Percentiles rank a stretch among this genome's conserved stretches.
Conservation (phyloP, 2,113 vertebrate species). For the Leucoraja erinaceus region DNA sequence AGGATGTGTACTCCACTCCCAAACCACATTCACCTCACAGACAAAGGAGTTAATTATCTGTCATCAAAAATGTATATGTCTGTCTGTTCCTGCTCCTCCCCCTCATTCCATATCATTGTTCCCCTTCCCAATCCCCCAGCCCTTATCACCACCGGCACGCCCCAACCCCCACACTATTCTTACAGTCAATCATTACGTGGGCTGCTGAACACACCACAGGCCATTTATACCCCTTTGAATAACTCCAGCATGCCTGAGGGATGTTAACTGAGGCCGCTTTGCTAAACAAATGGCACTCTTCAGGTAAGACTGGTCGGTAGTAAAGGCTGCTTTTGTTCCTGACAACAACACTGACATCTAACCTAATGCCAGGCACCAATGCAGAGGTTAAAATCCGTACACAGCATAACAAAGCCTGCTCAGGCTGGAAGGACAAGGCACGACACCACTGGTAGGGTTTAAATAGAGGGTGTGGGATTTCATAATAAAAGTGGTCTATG, state of each 20-base stretch:
- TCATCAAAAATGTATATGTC: constrained; percentile 12
- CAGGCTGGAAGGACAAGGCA: constrained; percentile 14
- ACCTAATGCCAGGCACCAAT: constrained; percentile 4
- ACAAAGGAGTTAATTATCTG: constrained; percentile 21
- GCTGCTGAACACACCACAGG: constrained; percentile 6
- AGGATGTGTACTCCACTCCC: neutral
- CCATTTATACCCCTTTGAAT: constrained; percentile 30
- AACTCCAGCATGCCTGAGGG: constrained; percentile 11
- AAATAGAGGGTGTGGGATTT: neutral
- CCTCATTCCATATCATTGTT: neutral
- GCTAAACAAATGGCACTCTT: constrained; percentile 10
- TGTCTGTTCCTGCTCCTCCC: neutral
- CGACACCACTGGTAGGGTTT: neutral
- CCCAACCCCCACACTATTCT: too few relatives aligned
- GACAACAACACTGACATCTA: neutral
- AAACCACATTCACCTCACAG: neutral
- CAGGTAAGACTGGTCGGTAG: constrained; percentile 14
- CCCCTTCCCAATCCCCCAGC: neutral
- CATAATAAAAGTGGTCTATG: neutral
- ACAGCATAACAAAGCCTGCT: neutral
- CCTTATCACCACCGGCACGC: neutral
- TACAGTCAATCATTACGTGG: constrained; percentile 14
- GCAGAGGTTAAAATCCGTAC: constrained; percentile 10
- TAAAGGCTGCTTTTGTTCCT: constrained; percentile 27
- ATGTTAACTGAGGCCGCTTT: neutral